These are phyloP conservation scores for Caprella mutica DNA, from an alignment of 2,888 invertebrate genomes.

Conservation along the genomic window DNA sequence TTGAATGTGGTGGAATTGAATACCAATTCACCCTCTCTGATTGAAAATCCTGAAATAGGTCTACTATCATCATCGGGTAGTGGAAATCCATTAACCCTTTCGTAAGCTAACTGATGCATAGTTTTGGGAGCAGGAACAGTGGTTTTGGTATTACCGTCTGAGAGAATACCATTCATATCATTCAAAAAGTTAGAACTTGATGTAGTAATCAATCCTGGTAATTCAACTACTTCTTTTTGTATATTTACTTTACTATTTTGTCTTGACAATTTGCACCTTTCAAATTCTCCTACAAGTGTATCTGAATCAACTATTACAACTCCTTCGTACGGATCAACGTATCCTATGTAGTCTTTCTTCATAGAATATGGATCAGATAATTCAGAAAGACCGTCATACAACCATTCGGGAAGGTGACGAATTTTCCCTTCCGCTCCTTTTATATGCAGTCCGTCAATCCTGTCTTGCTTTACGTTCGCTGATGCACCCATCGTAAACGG, in stretches of 20 bases:
- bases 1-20: conserved; percentile 5
- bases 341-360: not conserved
- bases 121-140: too few relatives aligned
- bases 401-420: not conserved
- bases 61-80: conserved; percentile 2
- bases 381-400: not conserved
- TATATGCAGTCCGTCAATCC: too few relatives aligned
- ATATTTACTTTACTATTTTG: too few relatives aligned
- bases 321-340: not conserved
- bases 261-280: not conserved
- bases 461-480: too few relatives aligned
- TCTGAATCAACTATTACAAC: not conserved
- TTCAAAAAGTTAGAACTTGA: too few relatives aligned
- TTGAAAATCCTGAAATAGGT: not conserved
- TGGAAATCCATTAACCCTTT: not conserved
- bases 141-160: too few relatives aligned
- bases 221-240: too few relatives aligned
- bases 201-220: too few relatives aligned
- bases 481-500: too few relatives aligned
- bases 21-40: not conserved
- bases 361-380: not conserved
- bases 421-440: not conserved
- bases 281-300: not conserved
- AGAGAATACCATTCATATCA: too few relatives aligned
- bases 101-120: conserved; percentile 5